Percentiles rank a stretch among this genome's conserved stretches.
Conservation (phyloP, 2,797 vertebrate species). For the Silurus lanzhouensis region DNA sequence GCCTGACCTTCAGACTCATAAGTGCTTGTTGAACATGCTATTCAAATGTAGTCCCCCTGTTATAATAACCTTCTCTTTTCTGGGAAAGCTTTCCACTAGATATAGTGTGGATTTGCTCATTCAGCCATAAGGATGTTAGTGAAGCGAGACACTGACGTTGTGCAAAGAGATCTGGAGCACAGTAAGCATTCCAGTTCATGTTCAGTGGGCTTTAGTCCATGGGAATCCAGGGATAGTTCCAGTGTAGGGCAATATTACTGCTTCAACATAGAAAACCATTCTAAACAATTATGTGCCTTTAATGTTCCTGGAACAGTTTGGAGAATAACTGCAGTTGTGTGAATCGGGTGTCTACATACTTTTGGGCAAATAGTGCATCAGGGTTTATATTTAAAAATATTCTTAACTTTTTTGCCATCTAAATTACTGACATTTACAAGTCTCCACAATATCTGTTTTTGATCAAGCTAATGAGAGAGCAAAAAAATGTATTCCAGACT, state of each 20-base stretch:
- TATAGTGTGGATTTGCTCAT: not conserved
- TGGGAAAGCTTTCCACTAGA: not conserved
- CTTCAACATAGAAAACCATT: not conserved
- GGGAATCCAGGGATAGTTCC: not conserved
- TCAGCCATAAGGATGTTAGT: not conserved
- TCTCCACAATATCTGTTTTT: not conserved
- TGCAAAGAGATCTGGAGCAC: not conserved
- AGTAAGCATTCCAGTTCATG: not conserved
- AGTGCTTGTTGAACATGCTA: not conserved
- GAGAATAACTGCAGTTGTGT: not conserved
- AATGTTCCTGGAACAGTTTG: not conserved
- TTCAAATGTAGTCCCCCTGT: not conserved
- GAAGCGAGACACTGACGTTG: not conserved
- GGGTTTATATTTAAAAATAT: not conserved
- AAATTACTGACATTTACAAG: not conserved
- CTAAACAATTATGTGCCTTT: not conserved
- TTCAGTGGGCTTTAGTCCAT: not conserved
- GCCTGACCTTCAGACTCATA: not conserved
- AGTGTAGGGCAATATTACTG: not conserved
- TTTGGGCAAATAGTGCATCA: not conserved
- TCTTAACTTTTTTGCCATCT: not conserved
- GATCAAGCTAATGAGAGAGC: not conserved
- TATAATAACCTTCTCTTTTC: not conserved
- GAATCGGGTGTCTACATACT: not conserved
- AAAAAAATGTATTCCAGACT: not conserved